Evolutionary conservation across 2,888 invertebrate species (phyloP), one percentile per base, ranked within the genome.

Genomic region (Lordiphosa fenestrarum): DNA sequence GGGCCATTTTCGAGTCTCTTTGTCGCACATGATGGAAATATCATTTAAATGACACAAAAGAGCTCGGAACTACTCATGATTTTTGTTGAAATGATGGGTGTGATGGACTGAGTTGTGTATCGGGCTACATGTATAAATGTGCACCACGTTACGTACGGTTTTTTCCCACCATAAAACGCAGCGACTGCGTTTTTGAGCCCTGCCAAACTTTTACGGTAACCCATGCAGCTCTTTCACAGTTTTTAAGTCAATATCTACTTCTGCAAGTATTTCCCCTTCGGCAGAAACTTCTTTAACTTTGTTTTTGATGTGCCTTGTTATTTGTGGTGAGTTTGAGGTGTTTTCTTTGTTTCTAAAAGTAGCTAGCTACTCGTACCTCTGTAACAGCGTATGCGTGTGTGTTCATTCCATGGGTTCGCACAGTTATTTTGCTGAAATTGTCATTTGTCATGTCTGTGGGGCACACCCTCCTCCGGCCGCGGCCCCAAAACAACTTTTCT

Each of bases 381-480:
- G 30, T 44, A 21, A 44, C 30, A 44, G 33, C 44, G 33, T 44
- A 44, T 38, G 30, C 30, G 30, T 30, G 30, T 25, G 49, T 44
- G 37, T 46, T 46, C 23, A 37, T 56, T 62, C 52, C 57, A 37
- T 15, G 50, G 44, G 58, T 21, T 60, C 46, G 19, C 13, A 13
- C 47, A 53, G 59, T 47, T 60, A 50, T 63, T 55, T 57, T 40
- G 56, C 51, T 36, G 54, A 69, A 66, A 62, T 64, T 64, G 61
- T 72, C 73, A 76, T 76, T 77, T 71, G 61, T 73, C 67, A 80
- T 60, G 52, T 55, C 58, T 50, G 10, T 1, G 21, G 6, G 46
- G 9, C 53, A 33, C 39, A 15, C 37, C 49, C 55, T 56, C 48
- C 30, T 42, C 59, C 39, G 3, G 5, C 19, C 42, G 0, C 57